Conservation (phyloP, 2,888 invertebrate species). For the Thymelicus sylvestris region DNA sequence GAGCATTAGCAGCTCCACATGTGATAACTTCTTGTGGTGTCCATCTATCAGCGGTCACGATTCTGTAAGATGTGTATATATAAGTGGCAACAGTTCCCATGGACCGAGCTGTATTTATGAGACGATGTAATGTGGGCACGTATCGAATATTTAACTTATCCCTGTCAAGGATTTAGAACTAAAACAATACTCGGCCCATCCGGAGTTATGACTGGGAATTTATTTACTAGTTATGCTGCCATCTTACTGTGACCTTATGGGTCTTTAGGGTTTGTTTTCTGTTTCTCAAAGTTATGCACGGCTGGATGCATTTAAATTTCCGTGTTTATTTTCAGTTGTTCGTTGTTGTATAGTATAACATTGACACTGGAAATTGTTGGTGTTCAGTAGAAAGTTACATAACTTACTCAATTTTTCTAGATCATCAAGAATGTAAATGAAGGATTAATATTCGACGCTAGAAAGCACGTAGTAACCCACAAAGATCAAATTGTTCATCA, state of each 20-base stretch:
- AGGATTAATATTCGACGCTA: neutral
- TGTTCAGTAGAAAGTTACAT: no score
- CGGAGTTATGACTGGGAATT: conserved; percentile 37
- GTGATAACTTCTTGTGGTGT: conserved; percentile 36
- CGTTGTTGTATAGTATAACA: no score
- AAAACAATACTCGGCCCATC: conserved; percentile 34
- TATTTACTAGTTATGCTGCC: conserved; percentile 33
- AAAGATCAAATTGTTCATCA: no score
- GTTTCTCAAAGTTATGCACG: conserved; percentile 27
- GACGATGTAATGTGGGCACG: conserved; percentile 51
- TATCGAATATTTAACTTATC: conserved; percentile 52
- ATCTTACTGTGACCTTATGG: conserved; percentile 36
- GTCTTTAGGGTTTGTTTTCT: conserved; percentile 19
- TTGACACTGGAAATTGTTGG: no score
- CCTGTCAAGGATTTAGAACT: conserved; percentile 40
- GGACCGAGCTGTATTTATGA: conserved; percentile 47
- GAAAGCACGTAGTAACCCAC: no score
- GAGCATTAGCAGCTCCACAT: conserved; percentile 12
- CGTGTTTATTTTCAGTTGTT: neutral
- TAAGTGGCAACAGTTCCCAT: conserved; percentile 42
- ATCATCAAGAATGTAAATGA: no score
- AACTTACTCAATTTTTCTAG: no score
- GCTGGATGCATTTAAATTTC: neutral
- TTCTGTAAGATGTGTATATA: conserved; percentile 46
- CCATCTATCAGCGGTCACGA: conserved; percentile 53